Conservation (phyloP, 2,797 vertebrate genomes). For the Chloroceryle amazona region DNA sequence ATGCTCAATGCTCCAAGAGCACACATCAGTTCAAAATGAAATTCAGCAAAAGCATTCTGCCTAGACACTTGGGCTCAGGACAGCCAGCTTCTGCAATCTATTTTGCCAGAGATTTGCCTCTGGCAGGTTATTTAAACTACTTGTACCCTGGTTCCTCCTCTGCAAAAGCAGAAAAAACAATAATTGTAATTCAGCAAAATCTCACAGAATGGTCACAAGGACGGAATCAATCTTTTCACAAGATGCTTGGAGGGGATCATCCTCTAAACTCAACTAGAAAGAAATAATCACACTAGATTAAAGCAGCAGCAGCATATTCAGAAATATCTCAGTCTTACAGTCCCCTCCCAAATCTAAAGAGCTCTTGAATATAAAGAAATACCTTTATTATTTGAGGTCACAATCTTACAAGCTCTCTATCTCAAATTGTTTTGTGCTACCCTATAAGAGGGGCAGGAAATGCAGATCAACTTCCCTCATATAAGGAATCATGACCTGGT, state of each 20-base stretch:
- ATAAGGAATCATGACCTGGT: neutral
- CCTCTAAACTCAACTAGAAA: neutral
- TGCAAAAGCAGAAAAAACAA: neutral
- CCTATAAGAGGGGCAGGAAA: neutral
- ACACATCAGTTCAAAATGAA: neutral
- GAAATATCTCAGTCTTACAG: neutral
- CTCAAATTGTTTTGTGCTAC: neutral
- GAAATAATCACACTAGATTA: neutral
- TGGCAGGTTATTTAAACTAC: slow-evolving; percentile 28
- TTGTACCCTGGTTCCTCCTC: neutral
- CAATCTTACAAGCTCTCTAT: neutral
- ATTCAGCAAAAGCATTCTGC: neutral
- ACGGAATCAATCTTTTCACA: slow-evolving; percentile 17
- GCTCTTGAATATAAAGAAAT: neutral
- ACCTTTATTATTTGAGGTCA: neutral
- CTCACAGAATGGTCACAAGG: neutral
- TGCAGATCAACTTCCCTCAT: neutral
- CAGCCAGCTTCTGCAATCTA: neutral
- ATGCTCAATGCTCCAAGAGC: neutral
- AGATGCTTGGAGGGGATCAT: neutral
- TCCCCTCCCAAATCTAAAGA: neutral
- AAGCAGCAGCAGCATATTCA: neutral
- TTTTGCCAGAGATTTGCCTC: slow-evolving; percentile 23
- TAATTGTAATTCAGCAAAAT: slow-evolving; percentile 12
- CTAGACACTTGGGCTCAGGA: neutral